Percentiles rank a stretch among this genome's conserved stretches.
These are phyloP conservation scores for Syrmaticus mikado DNA, from an alignment of 2,113 vertebrate genomes.

Conservation along the genomic window DNA sequence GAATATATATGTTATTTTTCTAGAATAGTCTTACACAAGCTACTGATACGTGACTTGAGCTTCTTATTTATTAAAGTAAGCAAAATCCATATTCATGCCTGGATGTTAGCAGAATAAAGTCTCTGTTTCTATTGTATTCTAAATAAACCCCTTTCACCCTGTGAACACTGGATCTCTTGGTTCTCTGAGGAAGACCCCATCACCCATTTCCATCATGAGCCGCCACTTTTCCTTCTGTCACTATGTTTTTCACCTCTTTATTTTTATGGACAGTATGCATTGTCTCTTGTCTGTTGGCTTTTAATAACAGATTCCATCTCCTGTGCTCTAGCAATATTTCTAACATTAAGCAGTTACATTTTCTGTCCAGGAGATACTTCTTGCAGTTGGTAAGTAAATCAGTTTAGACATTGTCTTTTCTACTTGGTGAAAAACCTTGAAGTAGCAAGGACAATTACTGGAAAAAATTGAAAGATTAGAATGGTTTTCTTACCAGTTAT, in stretches of 20 bases:
- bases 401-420: neutral
- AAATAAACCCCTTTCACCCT: rapidly evolving
- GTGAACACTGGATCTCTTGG: rapidly evolving
- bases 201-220: rapidly evolving
- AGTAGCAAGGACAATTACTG: neutral
- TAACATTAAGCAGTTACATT: neutral
- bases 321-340: neutral
- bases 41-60: neutral
- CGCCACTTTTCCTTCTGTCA: neutral
- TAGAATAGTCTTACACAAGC: neutral
- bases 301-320: neutral
- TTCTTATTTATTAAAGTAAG: neutral
- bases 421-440: neutral
- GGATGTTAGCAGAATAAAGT: neutral
- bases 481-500: neutral
- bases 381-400: neutral
- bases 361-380: neutral
- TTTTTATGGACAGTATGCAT: neutral
- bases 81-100: neutral
- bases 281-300: neutral
- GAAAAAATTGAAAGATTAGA: neutral
- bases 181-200: neutral
- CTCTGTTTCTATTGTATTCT: neutral
- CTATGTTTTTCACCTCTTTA: rapidly evolving
- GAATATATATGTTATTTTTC: neutral